These are phyloP conservation scores for Tinea semifulvella DNA, from an alignment of 2,888 invertebrate species.

Conservation along the genomic window DNA sequence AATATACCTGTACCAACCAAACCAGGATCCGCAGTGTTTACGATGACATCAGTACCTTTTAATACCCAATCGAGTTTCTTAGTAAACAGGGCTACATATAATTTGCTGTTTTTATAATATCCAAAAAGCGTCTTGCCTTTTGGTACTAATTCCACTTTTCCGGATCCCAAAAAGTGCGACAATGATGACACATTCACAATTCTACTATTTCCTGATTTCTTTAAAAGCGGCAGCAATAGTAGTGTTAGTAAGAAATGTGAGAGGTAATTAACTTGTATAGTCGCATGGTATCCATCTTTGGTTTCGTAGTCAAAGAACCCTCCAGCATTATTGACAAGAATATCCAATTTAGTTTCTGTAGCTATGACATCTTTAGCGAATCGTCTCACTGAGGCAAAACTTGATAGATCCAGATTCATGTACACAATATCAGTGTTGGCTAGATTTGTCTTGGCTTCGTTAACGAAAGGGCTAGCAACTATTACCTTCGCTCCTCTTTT, in stretches of 20 bases:
- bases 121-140: neutral
- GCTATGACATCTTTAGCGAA: conserved; percentile 81
- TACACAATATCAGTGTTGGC: conserved; percentile 75
- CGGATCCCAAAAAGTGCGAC: conserved; percentile 73
- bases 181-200: conserved; percentile 83
- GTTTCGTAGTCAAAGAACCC: conserved; percentile 61
- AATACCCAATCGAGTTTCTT: conserved; percentile 75
- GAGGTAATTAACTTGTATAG: conserved; percentile 93
- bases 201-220: conserved; percentile 74
- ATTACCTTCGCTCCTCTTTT: conserved; percentile 49
- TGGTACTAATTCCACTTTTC: conserved; percentile 58
- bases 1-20: conserved; percentile 80
- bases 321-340: conserved; percentile 89
- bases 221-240: conserved; percentile 82
- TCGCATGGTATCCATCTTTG: conserved; percentile 84
- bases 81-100: conserved; percentile 77
- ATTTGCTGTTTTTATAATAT: conserved; percentile 70
- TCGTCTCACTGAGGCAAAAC: conserved; percentile 76
- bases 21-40: conserved; percentile 86
- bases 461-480: conserved; percentile 46
- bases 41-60: conserved; percentile 71
- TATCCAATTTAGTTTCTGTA: conserved; percentile 77
- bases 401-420: conserved; percentile 77
- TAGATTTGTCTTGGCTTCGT: conserved; percentile 44
- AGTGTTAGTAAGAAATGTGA: conserved; percentile 92